A percentile compares a stretch with the other conserved stretches of the same genome.
These are phyloP conservation scores for Alethe castanea DNA, from an alignment of 2,113 vertebrate genomes.

Conservation along the genomic window DNA sequence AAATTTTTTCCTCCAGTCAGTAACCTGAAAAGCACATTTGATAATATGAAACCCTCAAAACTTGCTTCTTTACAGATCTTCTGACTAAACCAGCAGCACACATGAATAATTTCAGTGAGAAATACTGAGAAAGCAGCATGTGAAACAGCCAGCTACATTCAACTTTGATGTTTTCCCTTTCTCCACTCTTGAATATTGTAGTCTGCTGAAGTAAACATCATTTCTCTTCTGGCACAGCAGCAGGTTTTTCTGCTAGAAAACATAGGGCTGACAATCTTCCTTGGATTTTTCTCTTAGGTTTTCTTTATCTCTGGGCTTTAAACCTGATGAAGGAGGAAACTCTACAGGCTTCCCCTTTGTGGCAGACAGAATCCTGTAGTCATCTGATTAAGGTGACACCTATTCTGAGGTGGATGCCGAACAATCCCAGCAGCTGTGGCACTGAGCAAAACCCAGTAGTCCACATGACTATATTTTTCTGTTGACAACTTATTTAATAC, in stretches of 20 bases:
- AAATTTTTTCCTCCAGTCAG: neutral
- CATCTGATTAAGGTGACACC: neutral
- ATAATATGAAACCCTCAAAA: neutral
- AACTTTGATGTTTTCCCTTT: conserved; percentile 31
- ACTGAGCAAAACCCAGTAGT: neutral
- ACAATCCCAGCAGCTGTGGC: neutral
- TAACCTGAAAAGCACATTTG: neutral
- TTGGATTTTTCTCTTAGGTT: neutral
- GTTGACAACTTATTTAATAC: conserved; percentile 27
- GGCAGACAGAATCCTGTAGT: neutral
- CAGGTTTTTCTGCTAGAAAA: neutral
- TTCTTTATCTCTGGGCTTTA: neutral
- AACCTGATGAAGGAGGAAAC: neutral
- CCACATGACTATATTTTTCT: neutral
- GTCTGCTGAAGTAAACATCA: conserved; percentile 2
- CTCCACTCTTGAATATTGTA: neutral
- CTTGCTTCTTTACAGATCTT: neutral
- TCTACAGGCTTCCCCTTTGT: neutral
- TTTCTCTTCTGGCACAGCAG: neutral
- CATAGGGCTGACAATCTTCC: neutral
- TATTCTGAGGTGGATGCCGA: neutral
- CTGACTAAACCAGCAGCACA: neutral
- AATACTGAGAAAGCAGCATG: neutral
- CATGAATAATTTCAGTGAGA: neutral
- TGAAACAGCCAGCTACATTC: neutral